Base-by-base conservation (phyloP, 1,140 invertebrate genomes). In the Drosophila ironensis region DNA sequence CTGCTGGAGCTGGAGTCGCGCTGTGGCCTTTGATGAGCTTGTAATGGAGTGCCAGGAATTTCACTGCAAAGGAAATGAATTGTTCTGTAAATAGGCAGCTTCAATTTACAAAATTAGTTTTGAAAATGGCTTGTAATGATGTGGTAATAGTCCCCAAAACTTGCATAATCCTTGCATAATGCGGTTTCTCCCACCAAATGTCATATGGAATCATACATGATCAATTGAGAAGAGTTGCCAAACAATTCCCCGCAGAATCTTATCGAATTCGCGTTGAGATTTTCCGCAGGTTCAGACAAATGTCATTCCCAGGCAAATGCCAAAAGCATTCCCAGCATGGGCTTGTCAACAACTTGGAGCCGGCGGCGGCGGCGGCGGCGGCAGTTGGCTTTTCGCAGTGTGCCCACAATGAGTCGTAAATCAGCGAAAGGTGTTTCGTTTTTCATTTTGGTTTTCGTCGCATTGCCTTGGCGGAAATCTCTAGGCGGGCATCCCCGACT, bases 291-390 rank as follows among this genome's bases (percentile, higher is more conserved):
- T 44, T 60, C 56, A 38, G 53, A 74, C 81, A 80, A 80, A 80
- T 80, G 75, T 81, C 75, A 80, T 70, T 64, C 52, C 48, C 70
- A 70, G 48, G 59, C 52, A 27, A 75, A 68, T 66, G 75, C 70
- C 70, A 72, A 76, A 51, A 33, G 57, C 40, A 42, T 37, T 19
- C 51, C 33, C 75, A 69, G 75, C 59, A 73, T 61, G 75, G 75
- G 75, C 75, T 80, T 80, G 75, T 80, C 75, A 80, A 73, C 75
- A 56, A 6, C 51, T 48, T 57, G 11, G 11, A n/a, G n/a, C n/a
- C n/a, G n/a, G n/a, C n/a, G n/a, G n/a, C n/a, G n/a, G n/a, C n/a
- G n/a, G n/a, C n/a, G n/a, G n/a, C n/a, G n/a, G n/a, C n/a, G n/a
- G n/a, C n/a, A n/a, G n/a, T 57, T 35, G 37, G 17, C 24, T 17